Conservation (phyloP, 2,888 invertebrate genomes). For the Diploptera punctata region DNA sequence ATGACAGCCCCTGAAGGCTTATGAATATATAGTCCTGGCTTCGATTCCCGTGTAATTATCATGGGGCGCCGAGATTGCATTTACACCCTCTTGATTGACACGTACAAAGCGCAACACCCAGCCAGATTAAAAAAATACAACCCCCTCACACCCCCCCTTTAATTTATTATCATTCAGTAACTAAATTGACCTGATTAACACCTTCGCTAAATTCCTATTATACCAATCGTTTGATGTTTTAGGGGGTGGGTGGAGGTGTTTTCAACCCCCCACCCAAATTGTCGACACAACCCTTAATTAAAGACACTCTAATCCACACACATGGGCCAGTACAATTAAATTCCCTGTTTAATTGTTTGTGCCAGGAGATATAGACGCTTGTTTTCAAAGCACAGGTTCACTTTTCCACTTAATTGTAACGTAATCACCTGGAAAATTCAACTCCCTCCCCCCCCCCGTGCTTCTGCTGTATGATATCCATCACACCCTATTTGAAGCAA, state of each 20-base stretch:
- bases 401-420: not conserved
- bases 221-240: slow-evolving; percentile 24
- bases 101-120: not conserved
- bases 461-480: too few species aligned
- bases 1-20: not conserved
- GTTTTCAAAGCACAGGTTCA: not conserved
- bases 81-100: not conserved
- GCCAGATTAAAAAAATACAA: slow-evolving; percentile 7
- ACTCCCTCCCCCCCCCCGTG: too few species aligned
- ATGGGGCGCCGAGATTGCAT: not conserved
- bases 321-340: slow-evolving; percentile 5
- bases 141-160: not conserved
- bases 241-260: not conserved
- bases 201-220: slow-evolving; percentile 26
- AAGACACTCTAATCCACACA: slow-evolving; percentile 24
- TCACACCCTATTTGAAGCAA: too few species aligned
- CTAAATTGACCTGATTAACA: slow-evolving; percentile 28
- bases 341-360: slow-evolving; percentile 25
- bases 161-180: slow-evolving; percentile 4
- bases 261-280: not conserved
- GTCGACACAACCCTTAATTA: slow-evolving; percentile 23
- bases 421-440: too few species aligned
- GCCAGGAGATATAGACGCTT: not conserved
- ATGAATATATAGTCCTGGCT: not conserved
- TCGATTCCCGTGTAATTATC: slow-evolving; percentile 9